phyloP scores from a whole-genome alignment of 2,797 vertebrate genomes.

The Hydrophis major region DNA sequence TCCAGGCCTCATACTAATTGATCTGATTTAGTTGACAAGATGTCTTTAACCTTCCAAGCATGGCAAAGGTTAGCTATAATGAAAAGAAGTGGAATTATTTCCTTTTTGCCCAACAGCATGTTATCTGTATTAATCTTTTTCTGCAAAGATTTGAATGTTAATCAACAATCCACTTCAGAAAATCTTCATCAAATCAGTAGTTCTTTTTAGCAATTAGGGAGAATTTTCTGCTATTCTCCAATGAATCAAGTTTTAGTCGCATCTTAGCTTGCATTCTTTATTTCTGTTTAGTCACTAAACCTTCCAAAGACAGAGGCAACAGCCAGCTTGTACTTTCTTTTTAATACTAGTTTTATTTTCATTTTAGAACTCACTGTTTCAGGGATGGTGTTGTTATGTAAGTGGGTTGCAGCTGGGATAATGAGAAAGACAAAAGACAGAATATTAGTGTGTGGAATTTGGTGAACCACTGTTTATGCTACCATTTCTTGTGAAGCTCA shows the following conservation, averaged over 20 bases:
- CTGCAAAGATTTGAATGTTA: neutral
- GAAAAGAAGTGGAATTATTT: neutral
- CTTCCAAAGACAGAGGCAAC: neutral
- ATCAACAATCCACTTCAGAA: neutral
- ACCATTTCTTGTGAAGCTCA: neutral
- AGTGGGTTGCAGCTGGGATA: neutral
- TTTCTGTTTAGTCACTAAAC: neutral
- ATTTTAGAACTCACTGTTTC: neutral
- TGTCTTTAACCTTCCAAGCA: neutral
- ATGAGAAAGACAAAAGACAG: neutral
- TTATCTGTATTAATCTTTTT: neutral
- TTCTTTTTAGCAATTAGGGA: neutral
- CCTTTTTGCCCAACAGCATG: neutral
- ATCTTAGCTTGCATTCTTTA: neutral
- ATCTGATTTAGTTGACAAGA: neutral
- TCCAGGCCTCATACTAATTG: neutral
- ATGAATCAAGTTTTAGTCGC: neutral
- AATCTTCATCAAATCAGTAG: neutral
- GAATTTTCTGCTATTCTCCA: neutral
- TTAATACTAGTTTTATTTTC: too few relatives aligned
- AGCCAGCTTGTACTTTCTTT: neutral
- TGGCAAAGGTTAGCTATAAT: neutral
- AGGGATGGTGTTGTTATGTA: neutral
- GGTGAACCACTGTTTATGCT: neutral
- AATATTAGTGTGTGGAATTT: neutral